Percentiles rank a stretch among this genome's conserved stretches.
phyloP scores from a whole-genome alignment of 2,797 vertebrate species.

The Danio choprae region DNA sequence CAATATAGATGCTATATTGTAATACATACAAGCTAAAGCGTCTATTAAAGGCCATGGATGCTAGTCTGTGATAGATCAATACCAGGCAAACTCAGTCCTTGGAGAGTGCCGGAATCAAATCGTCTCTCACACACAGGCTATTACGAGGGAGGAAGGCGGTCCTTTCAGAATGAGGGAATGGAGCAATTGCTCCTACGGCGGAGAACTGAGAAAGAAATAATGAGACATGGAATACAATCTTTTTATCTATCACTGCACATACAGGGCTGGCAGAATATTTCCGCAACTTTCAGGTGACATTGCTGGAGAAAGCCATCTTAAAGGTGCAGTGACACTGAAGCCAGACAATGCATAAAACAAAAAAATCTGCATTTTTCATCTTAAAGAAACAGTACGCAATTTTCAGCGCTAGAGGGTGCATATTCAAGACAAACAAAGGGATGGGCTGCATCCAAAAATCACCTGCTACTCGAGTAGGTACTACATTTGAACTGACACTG shows the following conservation, averaged over 20 bases:
- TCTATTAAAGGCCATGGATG: conserved; percentile 14
- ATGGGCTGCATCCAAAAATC: no score
- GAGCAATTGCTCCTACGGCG: not conserved
- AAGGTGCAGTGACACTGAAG: not conserved
- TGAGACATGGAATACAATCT: conserved; percentile 23
- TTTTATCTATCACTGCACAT: conserved; percentile 10
- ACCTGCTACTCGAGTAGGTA: no score
- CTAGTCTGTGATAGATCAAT: conserved; percentile 40
- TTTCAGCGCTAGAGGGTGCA: no score
- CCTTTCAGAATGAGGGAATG: not conserved
- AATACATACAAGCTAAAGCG: conserved; percentile 12
- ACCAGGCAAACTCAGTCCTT: conserved; percentile 23
- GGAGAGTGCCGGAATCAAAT: conserved; percentile 28
- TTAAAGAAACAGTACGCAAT: no score
- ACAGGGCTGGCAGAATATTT: not conserved
- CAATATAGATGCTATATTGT: conserved; percentile 16
- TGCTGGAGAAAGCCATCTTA: conserved; percentile 7
- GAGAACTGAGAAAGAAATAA: conserved; percentile 35
- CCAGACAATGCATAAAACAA: no score
- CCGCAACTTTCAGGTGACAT: conserved; percentile 5
- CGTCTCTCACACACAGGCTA: conserved; percentile 27
- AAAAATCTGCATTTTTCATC: no score
- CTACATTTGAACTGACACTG: no score
- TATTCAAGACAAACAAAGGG: no score
- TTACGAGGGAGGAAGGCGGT: not conserved